These are phyloP conservation scores for Minunthozetes semirufus DNA, from an alignment of 2,888 invertebrate genomes.

Conservation along the genomic window DNA sequence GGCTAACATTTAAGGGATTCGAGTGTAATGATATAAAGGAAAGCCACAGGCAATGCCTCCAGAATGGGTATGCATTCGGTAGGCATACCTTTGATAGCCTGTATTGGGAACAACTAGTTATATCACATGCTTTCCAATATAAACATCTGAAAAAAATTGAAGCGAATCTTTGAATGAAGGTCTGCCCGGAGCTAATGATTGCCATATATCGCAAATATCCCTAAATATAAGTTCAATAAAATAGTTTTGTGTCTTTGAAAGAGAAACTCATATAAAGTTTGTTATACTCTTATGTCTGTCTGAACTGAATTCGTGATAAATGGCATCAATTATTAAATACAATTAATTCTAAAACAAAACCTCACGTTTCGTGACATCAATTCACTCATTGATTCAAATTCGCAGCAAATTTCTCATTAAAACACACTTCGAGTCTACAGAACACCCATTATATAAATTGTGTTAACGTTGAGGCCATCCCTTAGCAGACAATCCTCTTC, in stretches of 20 bases:
- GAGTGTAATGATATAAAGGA: not conserved
- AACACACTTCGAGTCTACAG: not conserved
- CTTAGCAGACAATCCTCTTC: conserved; percentile 17
- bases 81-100: not conserved
- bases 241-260: not conserved
- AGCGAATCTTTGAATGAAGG: not conserved
- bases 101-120: conserved; percentile 20
- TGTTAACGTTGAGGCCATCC: not conserved
- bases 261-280: conserved; percentile 7
- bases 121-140: conserved; percentile 20
- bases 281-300: too few species aligned
- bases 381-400: not conserved
- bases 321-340: not conserved
- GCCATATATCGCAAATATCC: not conserved
- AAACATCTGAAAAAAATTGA: not conserved
- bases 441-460: conserved; percentile 1
- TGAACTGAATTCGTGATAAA: too few species aligned
- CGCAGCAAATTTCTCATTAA: not conserved
- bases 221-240: conserved; percentile 21
- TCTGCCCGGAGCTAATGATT: not conserved
- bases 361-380: not conserved
- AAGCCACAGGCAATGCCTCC: conserved; percentile 25
- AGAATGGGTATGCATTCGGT: conserved; percentile 1
- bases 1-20: not conserved
- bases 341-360: conserved; percentile 11